phyloP scores from a whole-genome alignment of 2,888 invertebrate genomes.

The Stenodera caucasica region DNA sequence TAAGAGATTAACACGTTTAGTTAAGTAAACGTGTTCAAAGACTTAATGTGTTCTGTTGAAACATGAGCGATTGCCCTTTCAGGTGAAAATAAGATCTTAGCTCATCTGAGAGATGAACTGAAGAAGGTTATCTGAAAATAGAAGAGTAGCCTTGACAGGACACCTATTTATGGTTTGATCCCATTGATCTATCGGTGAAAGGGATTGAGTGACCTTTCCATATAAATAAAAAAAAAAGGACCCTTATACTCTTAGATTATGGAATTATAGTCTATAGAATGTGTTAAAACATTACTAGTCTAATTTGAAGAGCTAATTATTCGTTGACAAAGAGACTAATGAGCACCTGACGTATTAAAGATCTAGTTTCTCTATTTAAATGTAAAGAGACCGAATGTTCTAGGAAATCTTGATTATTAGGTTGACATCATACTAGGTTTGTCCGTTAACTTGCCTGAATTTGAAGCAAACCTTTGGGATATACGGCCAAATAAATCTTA shows the following conservation, averaged over 20 bases:
- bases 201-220: conserved; percentile 42
- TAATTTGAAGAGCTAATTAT: conserved; percentile 33
- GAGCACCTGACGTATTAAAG: conserved; percentile 35
- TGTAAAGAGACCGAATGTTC: conserved; percentile 27
- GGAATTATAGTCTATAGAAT: no score
- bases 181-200: conserved; percentile 47
- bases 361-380: conserved; percentile 33
- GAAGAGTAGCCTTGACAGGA: conserved; percentile 41
- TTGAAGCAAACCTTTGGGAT: conserved; percentile 33
- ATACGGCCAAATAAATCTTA: conserved; percentile 39
- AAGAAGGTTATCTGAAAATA: conserved; percentile 33
- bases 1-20: conserved; percentile 40
- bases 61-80: conserved; percentile 44
- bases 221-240: no score
- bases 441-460: conserved; percentile 33
- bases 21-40: conserved; percentile 44
- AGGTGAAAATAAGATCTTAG: conserved; percentile 44
- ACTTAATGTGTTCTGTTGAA: conserved; percentile 40
- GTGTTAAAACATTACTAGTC: no score
- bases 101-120: conserved; percentile 34
- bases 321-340: conserved; percentile 37
- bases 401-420: conserved; percentile 37
- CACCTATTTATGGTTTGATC: conserved; percentile 50
- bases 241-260: no score
- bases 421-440: conserved; percentile 32